These are phyloP conservation scores for Sebastes iracundus DNA, from an alignment of 2,797 vertebrate genomes.

Conservation along the genomic window DNA sequence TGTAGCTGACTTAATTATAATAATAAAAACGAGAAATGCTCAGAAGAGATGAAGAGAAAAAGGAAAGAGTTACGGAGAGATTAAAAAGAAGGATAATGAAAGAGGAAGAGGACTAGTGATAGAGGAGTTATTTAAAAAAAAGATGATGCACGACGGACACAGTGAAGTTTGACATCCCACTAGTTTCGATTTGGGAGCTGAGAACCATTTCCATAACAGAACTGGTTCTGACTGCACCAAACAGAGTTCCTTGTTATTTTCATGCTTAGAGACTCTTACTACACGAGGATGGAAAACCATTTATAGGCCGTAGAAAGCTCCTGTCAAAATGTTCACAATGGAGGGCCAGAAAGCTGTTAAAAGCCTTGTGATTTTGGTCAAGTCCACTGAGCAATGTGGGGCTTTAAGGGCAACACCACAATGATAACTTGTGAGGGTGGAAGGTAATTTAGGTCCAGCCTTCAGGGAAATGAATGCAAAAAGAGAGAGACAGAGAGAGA, in stretches of 20 bases:
- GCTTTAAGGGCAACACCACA: conserved; percentile 40
- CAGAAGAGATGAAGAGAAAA: not conserved
- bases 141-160: conserved; percentile 19
- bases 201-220: conserved; percentile 20
- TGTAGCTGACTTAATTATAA: conserved; percentile 25
- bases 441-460: conserved; percentile 64
- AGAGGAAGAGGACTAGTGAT: not conserved
- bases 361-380: conserved; percentile 49
- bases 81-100: conserved; percentile 12
- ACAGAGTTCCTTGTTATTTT: conserved; percentile 10
- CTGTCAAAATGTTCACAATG: conserved; percentile 29
- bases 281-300: conserved; percentile 16
- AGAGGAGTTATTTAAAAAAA: conserved; percentile 8
- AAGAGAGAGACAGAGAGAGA: not conserved
- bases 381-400: conserved; percentile 23
- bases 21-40: conserved; percentile 19
- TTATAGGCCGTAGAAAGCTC: conserved; percentile 35
- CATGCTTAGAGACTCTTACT: not conserved
- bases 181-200: not conserved
- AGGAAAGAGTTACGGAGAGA: conserved; percentile 1
- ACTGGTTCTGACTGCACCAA: not conserved
- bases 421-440: conserved; percentile 53
- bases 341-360: conserved; percentile 31
- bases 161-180: conserved; percentile 31
- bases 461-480: conserved; percentile 48